Conservation (phyloP, 2,797 vertebrate genomes). For the Scomberomorus guttatus region DNA sequence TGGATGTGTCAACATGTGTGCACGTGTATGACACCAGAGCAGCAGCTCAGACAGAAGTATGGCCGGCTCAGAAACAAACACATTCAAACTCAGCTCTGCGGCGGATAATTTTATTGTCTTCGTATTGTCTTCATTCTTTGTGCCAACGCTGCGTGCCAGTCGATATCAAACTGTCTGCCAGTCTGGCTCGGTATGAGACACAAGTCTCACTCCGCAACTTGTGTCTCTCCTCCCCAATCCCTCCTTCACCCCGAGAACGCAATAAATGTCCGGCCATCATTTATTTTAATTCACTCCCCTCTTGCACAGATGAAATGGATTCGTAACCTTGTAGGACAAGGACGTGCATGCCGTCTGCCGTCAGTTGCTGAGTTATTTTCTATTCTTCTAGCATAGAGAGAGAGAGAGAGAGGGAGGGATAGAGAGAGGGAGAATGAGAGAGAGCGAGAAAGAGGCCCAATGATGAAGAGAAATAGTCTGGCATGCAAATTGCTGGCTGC, state of each 20-base stretch:
- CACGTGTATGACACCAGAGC: neutral
- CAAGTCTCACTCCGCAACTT: conserved; percentile 78
- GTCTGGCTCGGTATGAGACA: conserved; percentile 73
- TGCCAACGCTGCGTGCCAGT: conserved; percentile 61
- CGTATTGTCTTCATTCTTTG: conserved; percentile 54
- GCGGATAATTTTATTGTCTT: conserved; percentile 52
- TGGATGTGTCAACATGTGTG: neutral
- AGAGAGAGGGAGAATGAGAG: conserved; percentile 53
- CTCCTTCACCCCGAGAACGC: conserved; percentile 84
- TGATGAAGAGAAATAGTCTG: conserved; percentile 89
- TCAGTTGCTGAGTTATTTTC: conserved; percentile 87
- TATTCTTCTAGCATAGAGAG: conserved; percentile 83
- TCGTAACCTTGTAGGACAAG: conserved; percentile 91
- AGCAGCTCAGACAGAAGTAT: conserved; percentile 14
- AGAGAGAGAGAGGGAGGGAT: conserved; percentile 57
- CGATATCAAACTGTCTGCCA: conserved; percentile 68
- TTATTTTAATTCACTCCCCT: conserved; percentile 89
- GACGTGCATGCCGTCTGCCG: conserved; percentile 86
- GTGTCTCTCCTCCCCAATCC: conserved; percentile 81
- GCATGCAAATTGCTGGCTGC: conserved; percentile 87
- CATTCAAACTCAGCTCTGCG: conserved; percentile 40
- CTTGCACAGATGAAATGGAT: conserved; percentile 89
- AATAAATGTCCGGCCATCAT: conserved; percentile 87
- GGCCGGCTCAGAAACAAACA: conserved; percentile 47
- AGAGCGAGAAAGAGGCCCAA: conserved; percentile 81